Percentiles rank a stretch among this genome's conserved stretches.
Conservation (phyloP, 2,113 vertebrate genomes). For the Varanus salvator region DNA sequence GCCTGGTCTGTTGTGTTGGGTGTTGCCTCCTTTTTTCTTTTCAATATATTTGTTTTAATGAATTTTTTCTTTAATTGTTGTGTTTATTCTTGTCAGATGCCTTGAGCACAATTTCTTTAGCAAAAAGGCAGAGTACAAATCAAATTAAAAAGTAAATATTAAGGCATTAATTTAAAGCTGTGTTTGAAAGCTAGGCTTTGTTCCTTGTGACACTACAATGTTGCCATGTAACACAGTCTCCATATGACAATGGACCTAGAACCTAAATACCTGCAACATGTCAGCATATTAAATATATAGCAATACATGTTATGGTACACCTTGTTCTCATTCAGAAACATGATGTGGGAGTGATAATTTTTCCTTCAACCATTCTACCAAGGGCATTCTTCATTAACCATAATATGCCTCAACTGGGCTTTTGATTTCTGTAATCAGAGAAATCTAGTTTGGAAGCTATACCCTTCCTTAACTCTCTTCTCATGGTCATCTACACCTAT, state of each 20-base stretch:
- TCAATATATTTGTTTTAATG: no score
- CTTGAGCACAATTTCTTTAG: no score
- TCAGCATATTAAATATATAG: not conserved
- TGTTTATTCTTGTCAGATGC: no score
- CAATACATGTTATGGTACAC: not conserved
- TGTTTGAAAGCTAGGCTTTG: not conserved
- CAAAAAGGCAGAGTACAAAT: no score
- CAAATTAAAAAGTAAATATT: not conserved
- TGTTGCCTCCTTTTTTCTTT: no score
- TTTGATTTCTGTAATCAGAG: not conserved
- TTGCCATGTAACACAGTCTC: not conserved
- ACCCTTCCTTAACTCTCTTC: not conserved
- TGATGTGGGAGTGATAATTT: not conserved
- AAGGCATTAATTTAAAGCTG: not conserved
- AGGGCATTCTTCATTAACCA: not conserved
- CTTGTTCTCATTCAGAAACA: not conserved
- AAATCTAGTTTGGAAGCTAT: not conserved
- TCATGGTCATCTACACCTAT: not conserved
- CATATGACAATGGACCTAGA: not conserved
- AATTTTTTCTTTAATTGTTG: no score
- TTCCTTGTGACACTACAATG: not conserved
- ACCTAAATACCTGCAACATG: not conserved
- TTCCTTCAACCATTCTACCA: not conserved
- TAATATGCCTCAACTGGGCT: not conserved
- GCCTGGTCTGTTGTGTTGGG: no score